These are phyloP conservation scores for Aculops lycopersici DNA, from an alignment of 1,140 invertebrate genomes.

Conservation along the genomic window DNA sequence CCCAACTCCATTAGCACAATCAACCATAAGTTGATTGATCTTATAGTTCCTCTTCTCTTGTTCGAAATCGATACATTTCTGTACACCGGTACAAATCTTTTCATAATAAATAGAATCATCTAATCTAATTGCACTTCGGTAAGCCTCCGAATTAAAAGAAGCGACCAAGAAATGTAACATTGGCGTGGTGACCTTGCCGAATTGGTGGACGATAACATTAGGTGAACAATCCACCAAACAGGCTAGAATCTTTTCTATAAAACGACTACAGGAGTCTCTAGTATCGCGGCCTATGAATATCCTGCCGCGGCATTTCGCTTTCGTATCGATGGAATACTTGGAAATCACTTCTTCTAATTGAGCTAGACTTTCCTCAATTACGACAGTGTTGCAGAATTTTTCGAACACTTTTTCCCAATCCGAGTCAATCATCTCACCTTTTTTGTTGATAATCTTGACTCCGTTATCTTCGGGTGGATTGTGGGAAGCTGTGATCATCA, in stretches of 20 bases:
- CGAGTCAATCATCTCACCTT: conserved; percentile 72
- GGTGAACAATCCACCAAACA: conserved; percentile 43
- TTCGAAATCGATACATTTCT: neutral
- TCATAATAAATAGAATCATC: conserved; percentile 42
- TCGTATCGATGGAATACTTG: conserved; percentile 30
- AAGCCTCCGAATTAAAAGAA: conserved; percentile 65
- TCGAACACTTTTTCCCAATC: conserved; percentile 69
- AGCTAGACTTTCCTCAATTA: conserved; percentile 28
- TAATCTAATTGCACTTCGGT: conserved; percentile 47
- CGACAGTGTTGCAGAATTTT: conserved; percentile 36
- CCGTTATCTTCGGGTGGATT: conserved; percentile 89
- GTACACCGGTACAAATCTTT: conserved; percentile 16
- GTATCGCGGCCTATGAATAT: conserved; percentile 24
- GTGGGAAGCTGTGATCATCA: conserved; percentile 97
- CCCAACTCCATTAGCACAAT: conserved; percentile 83
- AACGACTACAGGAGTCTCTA: conserved; percentile 28
- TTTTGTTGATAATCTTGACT: conserved; percentile 73
- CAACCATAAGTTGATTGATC: conserved; percentile 49
- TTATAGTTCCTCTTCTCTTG: conserved; percentile 6
- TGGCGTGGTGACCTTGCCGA: conserved; percentile 56
- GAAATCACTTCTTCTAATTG: conserved; percentile 21
- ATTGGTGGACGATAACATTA: conserved; percentile 86
- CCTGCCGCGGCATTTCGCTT: conserved; percentile 26
- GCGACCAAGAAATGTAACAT: conserved; percentile 63
- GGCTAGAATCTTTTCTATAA: conserved; percentile 27